Percentiles rank a stretch among this genome's conserved stretches.
phyloP scores from a whole-genome alignment of 2,888 invertebrate species.

The Apamea crenata region DNA sequence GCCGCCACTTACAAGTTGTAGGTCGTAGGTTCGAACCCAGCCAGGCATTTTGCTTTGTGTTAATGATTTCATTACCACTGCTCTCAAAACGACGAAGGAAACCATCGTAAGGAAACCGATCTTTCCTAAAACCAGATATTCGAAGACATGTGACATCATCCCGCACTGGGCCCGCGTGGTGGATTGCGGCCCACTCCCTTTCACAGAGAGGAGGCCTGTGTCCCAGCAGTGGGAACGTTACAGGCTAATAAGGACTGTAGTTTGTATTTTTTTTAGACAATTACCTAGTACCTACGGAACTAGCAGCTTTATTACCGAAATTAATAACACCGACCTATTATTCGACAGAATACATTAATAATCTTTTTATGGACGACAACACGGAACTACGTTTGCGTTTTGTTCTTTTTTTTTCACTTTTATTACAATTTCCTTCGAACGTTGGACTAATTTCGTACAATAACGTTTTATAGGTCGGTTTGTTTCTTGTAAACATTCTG shows the following conservation, averaged over 20 bases:
- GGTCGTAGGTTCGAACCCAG: too few species aligned
- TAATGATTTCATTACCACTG: too few species aligned
- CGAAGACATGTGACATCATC: not conserved
- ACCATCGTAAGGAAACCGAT: not conserved
- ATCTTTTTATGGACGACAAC: conserved; percentile 10
- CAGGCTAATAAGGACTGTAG: not conserved
- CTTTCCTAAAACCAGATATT: not conserved
- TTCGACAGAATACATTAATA: conserved; percentile 37
- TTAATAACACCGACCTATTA: conserved; percentile 33
- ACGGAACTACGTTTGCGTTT: conserved; percentile 12
- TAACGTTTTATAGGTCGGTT: conserved; percentile 12
- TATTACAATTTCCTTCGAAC: conserved; percentile 35
- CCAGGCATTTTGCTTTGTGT: too few species aligned
- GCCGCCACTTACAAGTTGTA: too few species aligned
- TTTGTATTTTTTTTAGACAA: conserved; percentile 24
- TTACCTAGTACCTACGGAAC: conserved; percentile 7
- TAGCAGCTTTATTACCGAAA: conserved; percentile 11
- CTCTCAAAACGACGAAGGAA: too few species aligned
- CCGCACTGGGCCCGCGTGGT: not conserved
- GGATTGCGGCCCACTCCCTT: not conserved
- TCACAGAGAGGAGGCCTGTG: not conserved
- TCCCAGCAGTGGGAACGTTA: too few species aligned
- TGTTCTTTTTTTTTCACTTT: conserved; percentile 20
- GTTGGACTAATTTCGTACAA: conserved; percentile 19
- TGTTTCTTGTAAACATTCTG: conserved; percentile 6